Evolutionary conservation across 1,140 invertebrate species (phyloP).

Genomic region (Riptortus pedestris): DNA sequence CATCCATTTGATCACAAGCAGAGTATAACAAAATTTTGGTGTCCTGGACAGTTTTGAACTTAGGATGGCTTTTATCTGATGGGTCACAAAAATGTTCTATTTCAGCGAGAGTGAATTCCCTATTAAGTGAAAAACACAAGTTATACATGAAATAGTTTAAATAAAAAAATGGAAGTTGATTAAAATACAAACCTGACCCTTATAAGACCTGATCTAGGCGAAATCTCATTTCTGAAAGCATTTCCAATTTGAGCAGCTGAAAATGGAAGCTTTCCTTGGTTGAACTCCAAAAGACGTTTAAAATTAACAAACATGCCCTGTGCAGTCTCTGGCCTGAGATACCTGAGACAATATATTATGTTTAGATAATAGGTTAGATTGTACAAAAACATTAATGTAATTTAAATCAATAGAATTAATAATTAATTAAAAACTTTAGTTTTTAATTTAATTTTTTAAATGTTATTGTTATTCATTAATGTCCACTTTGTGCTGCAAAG

Average conservation of each 20-base stretch:
- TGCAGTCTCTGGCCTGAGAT: constrained; percentile 92
- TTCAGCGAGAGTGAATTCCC: constrained; percentile 99
- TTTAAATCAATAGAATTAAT: neutral
- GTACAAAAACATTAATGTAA: neutral
- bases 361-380: neutral
- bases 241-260: constrained; percentile 97
- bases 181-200: constrained; percentile 51
- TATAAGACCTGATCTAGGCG: constrained; percentile 90
- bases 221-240: constrained; percentile 98
- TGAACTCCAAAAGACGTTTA: constrained; percentile 91
- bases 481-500: too few species aligned
- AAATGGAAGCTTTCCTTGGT: constrained; percentile 92
- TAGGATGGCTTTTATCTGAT: constrained; percentile 74
- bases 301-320: constrained; percentile 99
- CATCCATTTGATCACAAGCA: constrained; percentile 92
- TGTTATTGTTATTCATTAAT: too few species aligned
- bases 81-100: constrained; percentile 99
- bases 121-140: constrained; percentile 30
- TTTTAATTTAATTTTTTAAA: too few species aligned
- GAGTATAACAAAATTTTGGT: constrained; percentile 77
- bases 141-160: neutral
- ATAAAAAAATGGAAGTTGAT: neutral
- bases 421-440: neutral
- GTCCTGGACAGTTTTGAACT: constrained; percentile 71
- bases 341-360: constrained; percentile 41